Base-by-base conservation (phyloP, 2,797 vertebrate genomes). In the Synanceia verrucosa region DNA sequence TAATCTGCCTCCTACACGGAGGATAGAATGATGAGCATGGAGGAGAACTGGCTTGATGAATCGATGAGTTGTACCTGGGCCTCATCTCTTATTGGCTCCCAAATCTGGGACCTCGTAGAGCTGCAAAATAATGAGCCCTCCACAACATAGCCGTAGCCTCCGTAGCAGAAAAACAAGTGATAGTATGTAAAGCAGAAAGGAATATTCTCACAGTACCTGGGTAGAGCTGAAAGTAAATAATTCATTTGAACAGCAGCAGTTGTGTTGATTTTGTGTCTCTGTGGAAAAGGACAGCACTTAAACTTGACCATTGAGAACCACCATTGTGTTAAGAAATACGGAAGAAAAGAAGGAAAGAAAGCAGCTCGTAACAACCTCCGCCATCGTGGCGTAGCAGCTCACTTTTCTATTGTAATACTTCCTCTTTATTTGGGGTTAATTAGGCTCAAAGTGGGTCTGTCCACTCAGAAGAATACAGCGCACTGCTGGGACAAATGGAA, bases 341-440 rank as follows among this genome's bases (percentile, higher is more conserved):
- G 47, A 56, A 18, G n/a, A 6, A n/a, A 10, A 39, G 18, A 33
- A 50, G 61, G 6, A n/a, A 36, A 29, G 23, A 53, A 68, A 78
- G 36, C 57, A 59, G 19, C 1, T 1, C 37, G 44, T 8, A 31
- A 51, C 24, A 51, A 64, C 68, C 78, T n/a, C 47, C 43, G 46
- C 52, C 83, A 84, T 81, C 67, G 57, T 78, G 83, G 68, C 79
- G 73, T 55, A 39, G 56, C 36, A 11, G 60, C 70, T 65, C 53
- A 51, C 62, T 67, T 76, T 72, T 77, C 82, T 78, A 39, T 85
- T 73, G 69, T 67, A n/a, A 82, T 86, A 86, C 82, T 69, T 64
- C 48, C 75, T 78, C 84, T 83, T 91, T 92, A 92, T 91, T 93
- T 91, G 86, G 75, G 76, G 82, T 88, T 90, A 90, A 92, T 93